A percentile compares a stretch with the other conserved stretches of the same genome.
Conservation (phyloP, 2,797 vertebrate genomes). For the Phaenicophaeus curvirostris region DNA sequence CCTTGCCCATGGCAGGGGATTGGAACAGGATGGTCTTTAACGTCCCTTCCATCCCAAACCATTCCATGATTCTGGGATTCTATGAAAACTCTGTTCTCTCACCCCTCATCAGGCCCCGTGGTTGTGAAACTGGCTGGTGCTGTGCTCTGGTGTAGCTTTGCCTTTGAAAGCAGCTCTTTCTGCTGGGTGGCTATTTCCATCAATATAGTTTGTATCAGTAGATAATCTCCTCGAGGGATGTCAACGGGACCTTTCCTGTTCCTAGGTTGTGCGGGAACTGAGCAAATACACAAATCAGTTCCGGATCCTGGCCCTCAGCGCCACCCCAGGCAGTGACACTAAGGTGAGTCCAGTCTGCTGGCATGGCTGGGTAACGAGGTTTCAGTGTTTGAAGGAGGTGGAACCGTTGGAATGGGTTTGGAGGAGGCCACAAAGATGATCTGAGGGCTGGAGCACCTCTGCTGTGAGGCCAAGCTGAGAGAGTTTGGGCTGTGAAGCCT, state of each 20-base stretch:
- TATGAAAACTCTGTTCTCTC: background rate
- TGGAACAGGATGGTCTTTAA: too few relatives aligned
- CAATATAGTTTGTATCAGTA: background rate
- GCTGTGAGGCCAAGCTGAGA: too few relatives aligned
- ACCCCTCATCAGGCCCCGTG: background rate
- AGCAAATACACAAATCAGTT: constrained; percentile 86
- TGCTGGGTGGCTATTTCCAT: background rate
- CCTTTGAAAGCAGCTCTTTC: background rate
- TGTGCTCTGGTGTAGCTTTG: background rate
- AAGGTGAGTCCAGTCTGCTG: constrained; percentile 80
- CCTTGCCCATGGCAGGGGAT: too few relatives aligned
- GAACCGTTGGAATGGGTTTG: too few relatives aligned
- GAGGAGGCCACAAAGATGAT: too few relatives aligned
- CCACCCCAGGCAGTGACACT: constrained; percentile 91
- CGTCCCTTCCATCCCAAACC: too few relatives aligned
- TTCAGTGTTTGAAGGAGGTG: too few relatives aligned
- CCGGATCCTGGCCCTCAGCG: constrained; percentile 92
- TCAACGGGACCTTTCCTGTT: background rate
- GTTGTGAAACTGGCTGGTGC: background rate
- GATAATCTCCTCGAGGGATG: background rate
- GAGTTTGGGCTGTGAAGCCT: too few relatives aligned
- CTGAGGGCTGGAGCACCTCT: too few relatives aligned
- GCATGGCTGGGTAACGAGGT: accelerated
- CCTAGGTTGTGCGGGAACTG: constrained; percentile 90
- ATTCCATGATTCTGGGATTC: too few relatives aligned